Conservation (phyloP, 1,140 invertebrate species). For the Nebria ingens region DNA sequence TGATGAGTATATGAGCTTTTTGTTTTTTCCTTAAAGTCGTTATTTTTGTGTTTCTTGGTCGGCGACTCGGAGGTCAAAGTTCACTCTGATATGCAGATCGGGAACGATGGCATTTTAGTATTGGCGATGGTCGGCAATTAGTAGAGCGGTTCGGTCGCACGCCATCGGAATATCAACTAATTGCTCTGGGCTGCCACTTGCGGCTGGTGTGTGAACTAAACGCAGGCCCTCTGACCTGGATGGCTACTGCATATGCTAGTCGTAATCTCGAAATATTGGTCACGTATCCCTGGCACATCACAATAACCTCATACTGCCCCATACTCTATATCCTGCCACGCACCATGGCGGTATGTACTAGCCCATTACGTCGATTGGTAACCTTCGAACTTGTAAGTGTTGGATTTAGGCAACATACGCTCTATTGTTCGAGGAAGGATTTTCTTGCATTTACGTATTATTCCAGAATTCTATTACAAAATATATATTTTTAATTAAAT, state of each 20-base stretch:
- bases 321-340: not conserved
- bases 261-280: conserved; percentile 2
- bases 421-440: too few relatives aligned
- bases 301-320: not conserved
- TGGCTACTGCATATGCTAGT: not conserved
- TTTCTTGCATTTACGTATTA: too few relatives aligned
- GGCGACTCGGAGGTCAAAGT: not conserved
- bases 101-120: not conserved
- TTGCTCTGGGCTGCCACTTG: not conserved
- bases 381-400: too few relatives aligned
- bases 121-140: conserved; percentile 7
- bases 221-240: too few relatives aligned
- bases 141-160: not conserved
- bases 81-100: not conserved
- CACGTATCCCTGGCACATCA: not conserved
- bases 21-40: too few relatives aligned
- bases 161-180: conserved; percentile 1
- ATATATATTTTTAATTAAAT: too few relatives aligned
- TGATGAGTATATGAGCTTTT: too few relatives aligned
- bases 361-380: too few relatives aligned
- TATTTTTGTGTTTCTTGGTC: not conserved
- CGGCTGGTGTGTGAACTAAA: not conserved
- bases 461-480: too few relatives aligned
- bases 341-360: too few relatives aligned
- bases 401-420: too few relatives aligned